phyloP scores from a whole-genome alignment of 1,140 invertebrate genomes.

The Cyclina sinensis region DNA sequence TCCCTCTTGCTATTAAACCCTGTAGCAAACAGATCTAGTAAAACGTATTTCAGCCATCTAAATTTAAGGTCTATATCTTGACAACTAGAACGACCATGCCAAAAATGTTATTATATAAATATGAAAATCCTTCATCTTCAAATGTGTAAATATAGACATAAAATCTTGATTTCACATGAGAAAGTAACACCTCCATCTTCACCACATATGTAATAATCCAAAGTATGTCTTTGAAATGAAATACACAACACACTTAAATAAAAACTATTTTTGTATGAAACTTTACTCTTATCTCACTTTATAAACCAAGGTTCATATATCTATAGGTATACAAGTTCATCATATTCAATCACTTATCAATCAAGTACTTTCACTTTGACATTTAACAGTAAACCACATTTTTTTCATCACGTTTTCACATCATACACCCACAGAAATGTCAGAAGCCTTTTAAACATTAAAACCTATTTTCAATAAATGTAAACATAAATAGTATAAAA shows the following conservation, averaged over 20 bases:
- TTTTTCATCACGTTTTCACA: neutral
- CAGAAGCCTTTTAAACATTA: neutral
- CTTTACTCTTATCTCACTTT: neutral
- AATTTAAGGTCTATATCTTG: too few species aligned
- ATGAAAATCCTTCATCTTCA: too few species aligned
- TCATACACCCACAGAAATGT: neutral
- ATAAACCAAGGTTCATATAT: neutral
- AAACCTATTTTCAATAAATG: neutral
- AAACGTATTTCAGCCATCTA: too few species aligned
- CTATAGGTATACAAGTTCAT: neutral
- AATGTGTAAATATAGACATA: too few species aligned
- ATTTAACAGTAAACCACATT: neutral
- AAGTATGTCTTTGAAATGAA: constrained; percentile 7
- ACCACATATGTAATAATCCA: too few species aligned
- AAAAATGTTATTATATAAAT: too few species aligned
- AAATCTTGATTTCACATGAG: too few species aligned
- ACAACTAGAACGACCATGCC: too few species aligned
- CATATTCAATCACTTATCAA: neutral
- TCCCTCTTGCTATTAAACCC: too few species aligned
- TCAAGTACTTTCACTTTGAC: neutral
- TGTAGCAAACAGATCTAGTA: too few species aligned
- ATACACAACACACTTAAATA: neutral
- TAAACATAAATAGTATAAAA: constrained; percentile 18
- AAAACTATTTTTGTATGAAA: too few species aligned
- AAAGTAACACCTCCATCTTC: too few species aligned